phyloP scores from a whole-genome alignment of 2,797 vertebrate species.

The Heterohyrax brucei region DNA sequence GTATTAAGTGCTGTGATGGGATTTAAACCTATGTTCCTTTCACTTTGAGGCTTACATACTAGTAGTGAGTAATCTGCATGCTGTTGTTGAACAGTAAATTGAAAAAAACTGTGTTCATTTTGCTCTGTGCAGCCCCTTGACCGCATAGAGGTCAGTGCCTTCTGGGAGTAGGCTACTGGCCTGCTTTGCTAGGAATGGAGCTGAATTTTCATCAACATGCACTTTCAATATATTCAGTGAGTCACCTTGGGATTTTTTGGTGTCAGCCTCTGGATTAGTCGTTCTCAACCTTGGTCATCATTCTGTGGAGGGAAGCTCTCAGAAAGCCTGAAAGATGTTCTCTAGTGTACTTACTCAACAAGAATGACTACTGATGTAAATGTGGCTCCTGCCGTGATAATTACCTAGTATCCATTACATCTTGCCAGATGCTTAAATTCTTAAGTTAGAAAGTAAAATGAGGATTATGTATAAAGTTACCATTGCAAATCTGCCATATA shows the following conservation, averaged over 20 bases:
- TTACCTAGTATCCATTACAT: not conserved
- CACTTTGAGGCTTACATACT: not conserved
- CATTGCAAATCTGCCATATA: not conserved
- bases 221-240: not conserved
- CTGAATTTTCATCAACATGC: not conserved
- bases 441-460: not conserved
- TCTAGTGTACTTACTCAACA: not conserved
- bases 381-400: not conserved
- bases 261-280: not conserved
- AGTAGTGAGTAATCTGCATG: not conserved
- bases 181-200: not conserved
- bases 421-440: not conserved
- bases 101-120: not conserved
- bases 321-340: not conserved
- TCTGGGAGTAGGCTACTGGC: not conserved
- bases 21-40: not conserved
- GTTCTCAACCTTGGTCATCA: not conserved
- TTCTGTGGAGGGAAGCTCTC: not conserved
- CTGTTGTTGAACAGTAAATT: not conserved
- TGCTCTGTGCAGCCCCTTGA: not conserved
- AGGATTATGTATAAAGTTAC: conserved; percentile 18
- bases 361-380: not conserved
- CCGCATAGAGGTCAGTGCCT: not conserved
- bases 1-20: not conserved
- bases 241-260: not conserved